Conservation (phyloP, 2,888 invertebrate species). For the Coecobrya sp. region DNA sequence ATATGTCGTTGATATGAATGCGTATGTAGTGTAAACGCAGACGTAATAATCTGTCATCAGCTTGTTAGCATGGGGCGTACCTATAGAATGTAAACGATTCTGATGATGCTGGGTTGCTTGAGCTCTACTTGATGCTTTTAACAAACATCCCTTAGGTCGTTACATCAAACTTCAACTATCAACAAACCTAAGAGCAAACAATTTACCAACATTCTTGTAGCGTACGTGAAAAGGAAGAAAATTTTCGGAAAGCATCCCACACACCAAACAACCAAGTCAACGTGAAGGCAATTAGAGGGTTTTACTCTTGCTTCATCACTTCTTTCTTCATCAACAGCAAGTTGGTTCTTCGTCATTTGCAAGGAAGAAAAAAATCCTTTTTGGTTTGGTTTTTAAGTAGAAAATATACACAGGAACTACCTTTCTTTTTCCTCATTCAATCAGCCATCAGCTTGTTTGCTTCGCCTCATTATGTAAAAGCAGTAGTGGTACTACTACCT, state of each 20-base stretch:
- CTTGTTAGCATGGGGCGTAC: slow-evolving; percentile 25
- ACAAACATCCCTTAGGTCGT: slow-evolving; percentile 11
- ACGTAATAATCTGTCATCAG: slow-evolving; percentile 23
- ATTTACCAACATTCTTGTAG: not conserved
- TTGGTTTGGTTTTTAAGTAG: slow-evolving; percentile 12
- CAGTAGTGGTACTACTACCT: not conserved
- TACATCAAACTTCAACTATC: not conserved
- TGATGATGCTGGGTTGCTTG: not conserved
- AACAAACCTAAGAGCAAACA: not conserved
- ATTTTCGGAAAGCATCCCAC: not conserved
- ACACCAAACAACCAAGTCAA: not conserved
- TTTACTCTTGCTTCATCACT: slow-evolving; percentile 32
- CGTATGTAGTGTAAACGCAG: not conserved
- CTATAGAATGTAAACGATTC: not conserved
- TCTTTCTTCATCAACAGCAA: slow-evolving; percentile 46
- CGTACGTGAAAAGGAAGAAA: not conserved
- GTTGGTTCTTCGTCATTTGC: slow-evolving; percentile 18
- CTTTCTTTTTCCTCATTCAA: slow-evolving; percentile 16
- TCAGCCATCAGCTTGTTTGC: slow-evolving; percentile 40
- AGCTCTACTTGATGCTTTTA: slow-evolving; percentile 19
- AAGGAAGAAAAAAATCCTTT: not conserved
- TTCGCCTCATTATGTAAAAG: slow-evolving; percentile 27
- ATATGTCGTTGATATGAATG: not conserved
- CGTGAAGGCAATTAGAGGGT: slow-evolving; percentile 51
- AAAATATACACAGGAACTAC: not conserved